Percentiles rank a stretch among this genome's conserved stretches.
Evolutionary conservation across 2,888 invertebrate genomes (phyloP).

Genomic region (Chelonus formosanus): DNA sequence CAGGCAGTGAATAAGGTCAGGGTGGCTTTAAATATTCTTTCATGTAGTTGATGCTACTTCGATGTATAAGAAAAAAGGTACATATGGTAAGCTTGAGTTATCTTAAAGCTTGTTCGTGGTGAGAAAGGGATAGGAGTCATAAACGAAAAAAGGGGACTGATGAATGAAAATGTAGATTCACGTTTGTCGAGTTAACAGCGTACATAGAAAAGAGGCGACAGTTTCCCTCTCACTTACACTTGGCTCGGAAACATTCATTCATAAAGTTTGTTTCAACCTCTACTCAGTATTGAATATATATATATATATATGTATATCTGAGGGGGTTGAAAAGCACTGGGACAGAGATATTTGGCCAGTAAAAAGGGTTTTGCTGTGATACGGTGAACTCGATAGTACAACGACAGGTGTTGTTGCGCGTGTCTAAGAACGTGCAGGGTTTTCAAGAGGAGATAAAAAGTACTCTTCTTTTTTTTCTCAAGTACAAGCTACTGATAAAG

Average conservation of each 20-base stretch:
- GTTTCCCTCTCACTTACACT: slow-evolving; percentile 44
- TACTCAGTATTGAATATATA: slow-evolving; percentile 35
- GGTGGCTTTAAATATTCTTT: too few relatives aligned
- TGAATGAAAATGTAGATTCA: slow-evolving; percentile 30
- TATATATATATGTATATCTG: slow-evolving; percentile 23
- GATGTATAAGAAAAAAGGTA: not conserved
- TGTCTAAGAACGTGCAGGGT: slow-evolving; percentile 10
- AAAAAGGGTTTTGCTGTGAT: slow-evolving; percentile 5
- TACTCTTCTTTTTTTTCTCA: slow-evolving; percentile 7
- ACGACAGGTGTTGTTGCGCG: slow-evolving; percentile 29
- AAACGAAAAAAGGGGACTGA: slow-evolving; percentile 21
- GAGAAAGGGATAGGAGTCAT: not conserved
- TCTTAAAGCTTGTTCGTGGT: not conserved
- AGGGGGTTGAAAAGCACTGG: slow-evolving; percentile 36
- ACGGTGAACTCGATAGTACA: slow-evolving; percentile 28
- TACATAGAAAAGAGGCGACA: slow-evolving; percentile 30
- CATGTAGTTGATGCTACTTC: not conserved
- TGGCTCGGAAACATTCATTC: slow-evolving; percentile 60
- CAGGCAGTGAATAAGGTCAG: too few relatives aligned
- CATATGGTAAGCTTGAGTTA: not conserved
- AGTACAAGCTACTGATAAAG: slow-evolving; percentile 14
- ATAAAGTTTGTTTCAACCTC: slow-evolving; percentile 58
- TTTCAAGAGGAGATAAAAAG: slow-evolving; percentile 3
- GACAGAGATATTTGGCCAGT: slow-evolving; percentile 26
- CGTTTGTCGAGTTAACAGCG: slow-evolving; percentile 27